Percentiles rank a stretch among this genome's conserved stretches.
Conservation (phyloP, 2,113 vertebrate species). For the Andinoacara biseriatus region DNA sequence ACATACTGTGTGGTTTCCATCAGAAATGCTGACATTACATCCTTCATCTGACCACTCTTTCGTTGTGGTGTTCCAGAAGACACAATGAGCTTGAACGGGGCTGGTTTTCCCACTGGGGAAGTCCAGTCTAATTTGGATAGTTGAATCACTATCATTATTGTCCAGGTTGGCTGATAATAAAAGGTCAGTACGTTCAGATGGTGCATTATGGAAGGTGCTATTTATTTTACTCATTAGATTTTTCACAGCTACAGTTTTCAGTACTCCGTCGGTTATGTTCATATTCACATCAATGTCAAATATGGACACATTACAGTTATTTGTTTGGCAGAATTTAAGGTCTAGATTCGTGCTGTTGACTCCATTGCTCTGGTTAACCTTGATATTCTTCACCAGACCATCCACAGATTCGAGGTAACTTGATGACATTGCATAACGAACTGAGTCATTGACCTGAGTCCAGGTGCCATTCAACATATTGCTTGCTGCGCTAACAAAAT, state of each 20-base stretch:
- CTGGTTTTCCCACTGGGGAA: conserved; percentile 59
- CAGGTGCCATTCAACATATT: conserved; percentile 73
- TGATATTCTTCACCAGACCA: conserved; percentile 78
- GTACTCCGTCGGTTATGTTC: background rate
- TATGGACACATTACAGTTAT: conserved; percentile 40
- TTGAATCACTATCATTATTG: background rate
- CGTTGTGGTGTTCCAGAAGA: conserved; percentile 83
- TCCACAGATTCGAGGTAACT: conserved; percentile 83
- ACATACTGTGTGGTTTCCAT: conserved; percentile 63
- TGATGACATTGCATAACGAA: conserved; percentile 56
- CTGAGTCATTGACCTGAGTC: background rate
- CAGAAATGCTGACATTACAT: conserved; percentile 14
- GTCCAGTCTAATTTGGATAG: conserved; percentile 71
- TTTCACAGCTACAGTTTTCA: conserved; percentile 80
- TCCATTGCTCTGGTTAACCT: conserved; percentile 54
- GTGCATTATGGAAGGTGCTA: fast-evolving
- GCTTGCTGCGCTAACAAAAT: conserved; percentile 78
- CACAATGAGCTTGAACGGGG: conserved; percentile 61
- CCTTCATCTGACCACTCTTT: conserved; percentile 54
- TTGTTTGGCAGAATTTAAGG: conserved; percentile 49
- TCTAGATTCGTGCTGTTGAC: conserved; percentile 54
- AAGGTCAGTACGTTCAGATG: conserved; percentile 10
- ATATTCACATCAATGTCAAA: conserved; percentile 56
- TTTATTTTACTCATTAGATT: conserved; percentile 79
- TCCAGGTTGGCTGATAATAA: conserved; percentile 80